Evolutionary conservation across 37 sponge, comb jelly and placozoan species (phyloP).

Genomic region (Aplysina aerophoba): DNA sequence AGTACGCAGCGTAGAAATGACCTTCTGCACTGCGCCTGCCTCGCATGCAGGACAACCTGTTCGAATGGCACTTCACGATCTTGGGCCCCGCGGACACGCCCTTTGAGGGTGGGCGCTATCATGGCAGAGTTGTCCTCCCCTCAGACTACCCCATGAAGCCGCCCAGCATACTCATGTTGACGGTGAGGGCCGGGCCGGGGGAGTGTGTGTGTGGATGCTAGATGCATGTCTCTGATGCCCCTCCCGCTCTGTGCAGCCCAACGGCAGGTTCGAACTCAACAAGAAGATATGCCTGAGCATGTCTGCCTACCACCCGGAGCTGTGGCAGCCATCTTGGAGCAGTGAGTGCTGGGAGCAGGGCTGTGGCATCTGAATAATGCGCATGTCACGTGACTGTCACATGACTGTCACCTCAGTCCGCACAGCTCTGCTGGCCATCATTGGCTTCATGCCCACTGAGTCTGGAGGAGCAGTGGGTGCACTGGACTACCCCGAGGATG

Average conservation of each 20-base stretch:
- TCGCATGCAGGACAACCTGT: slow-evolving; percentile 90
- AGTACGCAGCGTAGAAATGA: too few species aligned
- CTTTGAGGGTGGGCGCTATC: slow-evolving; percentile 91
- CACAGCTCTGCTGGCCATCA: slow-evolving; percentile 93
- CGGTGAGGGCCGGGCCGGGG: slow-evolving; percentile 46
- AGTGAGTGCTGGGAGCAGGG: slow-evolving; percentile 60
- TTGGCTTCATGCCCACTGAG: slow-evolving; percentile 97
- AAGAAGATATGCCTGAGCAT: slow-evolving; percentile 97
- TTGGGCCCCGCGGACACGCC: slow-evolving; percentile 81
- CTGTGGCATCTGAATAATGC: slow-evolving; percentile 3
- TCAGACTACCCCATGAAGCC: slow-evolving; percentile 99
- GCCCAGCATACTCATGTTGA: slow-evolving; percentile 91
- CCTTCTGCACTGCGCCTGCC: too few species aligned
- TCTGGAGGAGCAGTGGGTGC: slow-evolving; percentile 94
- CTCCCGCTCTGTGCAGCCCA: slow-evolving; percentile 75
- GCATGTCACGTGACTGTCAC: background rate
- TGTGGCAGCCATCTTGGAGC: slow-evolving; percentile 99
- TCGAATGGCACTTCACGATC: slow-evolving; percentile 99
- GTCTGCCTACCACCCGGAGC: slow-evolving; percentile 95
- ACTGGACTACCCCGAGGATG: slow-evolving; percentile 83
- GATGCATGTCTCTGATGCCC: too few species aligned
- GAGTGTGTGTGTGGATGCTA: too few species aligned
- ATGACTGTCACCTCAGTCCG: slow-evolving; percentile 63
- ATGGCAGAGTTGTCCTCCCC: slow-evolving; percentile 93
- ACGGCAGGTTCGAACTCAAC: slow-evolving; percentile 92